Evolutionary conservation across 1,140 invertebrate genomes (phyloP), one percentile per base, ranked within the genome.

Genomic region (Pseudomyrmex flavicornis): DNA sequence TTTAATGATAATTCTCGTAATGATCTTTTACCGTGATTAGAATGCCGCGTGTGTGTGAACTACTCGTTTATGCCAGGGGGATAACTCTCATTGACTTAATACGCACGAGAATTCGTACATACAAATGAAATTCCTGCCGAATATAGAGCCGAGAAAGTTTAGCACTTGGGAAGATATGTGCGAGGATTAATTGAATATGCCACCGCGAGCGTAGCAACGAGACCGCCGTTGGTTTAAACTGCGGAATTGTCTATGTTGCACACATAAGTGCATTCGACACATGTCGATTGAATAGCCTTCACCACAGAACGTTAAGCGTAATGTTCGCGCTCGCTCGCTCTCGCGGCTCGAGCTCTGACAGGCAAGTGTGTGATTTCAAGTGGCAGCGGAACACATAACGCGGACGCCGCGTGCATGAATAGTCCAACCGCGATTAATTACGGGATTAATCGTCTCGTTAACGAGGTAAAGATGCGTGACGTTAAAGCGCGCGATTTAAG

Each of bases 221-320:
- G 62, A 79, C 75, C 5, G 48, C n/a, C 65, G 65, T 79, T 46
- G 70, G 46, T 82, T 82, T 82, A 63, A 63, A 74, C 50, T n/a
- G 58, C 58, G 79, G 48, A 54, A 82, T 72, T 74, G 79, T 79
- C 79, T 82, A 74, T 48, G 50, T 52, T 63, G 69, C 70, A 54
- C 58, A 62, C 58, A n/a, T 74, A 82, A 82, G 70, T 82, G 79
- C 46, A 62, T 82, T 82, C 70, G 79, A 82, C 58, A 74, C 79
- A 74, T 82, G 70, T 82, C 69, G 69, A 17, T 82, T 50, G 70
- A 74, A 74, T 63, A 74, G 79, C 13, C 12, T 35, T 35, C 48
- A 54, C 50, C 69, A 58, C 68, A 74, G 79, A 61, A 62, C 22
- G 48, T 44, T 62, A 61, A 54, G 20, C 69, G 58, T 63, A 54